These are phyloP conservation scores for Etheostoma perlongum DNA, from an alignment of 2,797 vertebrate species.

Conservation along the genomic window DNA sequence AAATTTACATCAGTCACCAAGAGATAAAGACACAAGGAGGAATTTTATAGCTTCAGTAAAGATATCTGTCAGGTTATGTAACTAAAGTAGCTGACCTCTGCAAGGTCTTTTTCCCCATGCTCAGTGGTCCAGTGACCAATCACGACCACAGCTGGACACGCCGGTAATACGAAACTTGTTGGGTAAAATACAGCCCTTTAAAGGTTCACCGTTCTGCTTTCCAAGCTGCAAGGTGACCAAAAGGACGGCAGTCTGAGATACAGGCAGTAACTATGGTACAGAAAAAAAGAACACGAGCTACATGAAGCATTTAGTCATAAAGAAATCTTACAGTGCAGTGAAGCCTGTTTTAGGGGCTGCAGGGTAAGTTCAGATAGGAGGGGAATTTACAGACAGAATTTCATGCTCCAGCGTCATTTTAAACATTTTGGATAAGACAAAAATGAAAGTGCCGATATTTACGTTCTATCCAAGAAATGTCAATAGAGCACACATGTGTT, in stretches of 20 bases:
- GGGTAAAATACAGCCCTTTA: constrained; percentile 75
- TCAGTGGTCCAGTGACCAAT: constrained; percentile 69
- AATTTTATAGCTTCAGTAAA: constrained; percentile 50
- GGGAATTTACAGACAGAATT: constrained; percentile 30
- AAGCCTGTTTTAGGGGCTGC: constrained; percentile 43
- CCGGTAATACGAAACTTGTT: constrained; percentile 67
- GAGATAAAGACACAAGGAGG: constrained; percentile 34
- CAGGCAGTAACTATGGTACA: constrained; percentile 15
- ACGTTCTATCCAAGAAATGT: constrained; percentile 24
- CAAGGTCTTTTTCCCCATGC: constrained; percentile 60
- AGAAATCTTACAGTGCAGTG: constrained; percentile 44
- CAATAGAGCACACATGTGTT: constrained; percentile 25
- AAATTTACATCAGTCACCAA: constrained; percentile 11
- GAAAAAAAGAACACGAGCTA: constrained; percentile 36
- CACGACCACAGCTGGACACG: constrained; percentile 53
- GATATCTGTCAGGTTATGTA: constrained; percentile 56
- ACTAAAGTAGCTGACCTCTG: constrained; percentile 63
- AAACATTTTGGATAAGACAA: constrained; percentile 29
- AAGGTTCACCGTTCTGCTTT: constrained; percentile 42
- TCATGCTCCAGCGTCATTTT: constrained; percentile 30
- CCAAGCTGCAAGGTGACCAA: constrained; percentile 75
- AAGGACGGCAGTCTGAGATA: constrained; percentile 58
- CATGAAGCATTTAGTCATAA: constrained; percentile 63
- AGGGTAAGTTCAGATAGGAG: constrained; percentile 23
- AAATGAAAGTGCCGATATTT: constrained; percentile 14